These are phyloP conservation scores for Campylomormyrus numenius DNA, from an alignment of 2,113 vertebrate species.

Conservation along the genomic window DNA sequence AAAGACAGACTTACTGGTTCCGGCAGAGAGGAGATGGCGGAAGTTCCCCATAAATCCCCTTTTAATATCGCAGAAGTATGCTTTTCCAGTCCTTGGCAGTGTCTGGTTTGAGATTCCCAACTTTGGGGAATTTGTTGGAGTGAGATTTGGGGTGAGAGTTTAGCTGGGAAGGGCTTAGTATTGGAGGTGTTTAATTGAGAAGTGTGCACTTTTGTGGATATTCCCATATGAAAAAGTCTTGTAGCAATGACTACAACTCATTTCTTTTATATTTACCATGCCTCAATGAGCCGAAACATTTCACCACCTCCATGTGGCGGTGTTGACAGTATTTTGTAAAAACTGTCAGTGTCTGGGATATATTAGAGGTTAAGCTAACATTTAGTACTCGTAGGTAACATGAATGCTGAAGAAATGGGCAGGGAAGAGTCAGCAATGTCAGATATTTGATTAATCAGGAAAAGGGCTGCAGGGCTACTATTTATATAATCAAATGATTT, in stretches of 20 bases:
- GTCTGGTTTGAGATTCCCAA: background rate
- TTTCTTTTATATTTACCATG: background rate
- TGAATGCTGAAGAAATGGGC: no score
- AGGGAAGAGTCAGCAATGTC: no score
- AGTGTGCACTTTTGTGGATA: background rate
- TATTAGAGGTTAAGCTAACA: background rate
- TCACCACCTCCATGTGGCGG: background rate
- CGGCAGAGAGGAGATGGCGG: background rate
- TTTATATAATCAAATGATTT: background rate
- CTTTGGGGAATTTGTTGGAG: background rate
- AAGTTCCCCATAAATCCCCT: background rate
- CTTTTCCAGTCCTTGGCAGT: background rate
- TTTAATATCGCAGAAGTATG: background rate
- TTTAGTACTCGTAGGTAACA: background rate
- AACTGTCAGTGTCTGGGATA: background rate
- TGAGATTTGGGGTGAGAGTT: background rate
- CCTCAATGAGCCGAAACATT: background rate
- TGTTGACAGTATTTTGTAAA: background rate
- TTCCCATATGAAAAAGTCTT: background rate
- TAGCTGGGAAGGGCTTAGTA: background rate
- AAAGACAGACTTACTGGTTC: background rate
- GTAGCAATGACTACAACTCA: background rate
- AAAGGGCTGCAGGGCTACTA: no score
- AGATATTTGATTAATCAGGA: no score
- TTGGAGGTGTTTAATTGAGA: background rate